phyloP scores from a whole-genome alignment of 1,140 invertebrate genomes.

The Parapsyche elsis region DNA sequence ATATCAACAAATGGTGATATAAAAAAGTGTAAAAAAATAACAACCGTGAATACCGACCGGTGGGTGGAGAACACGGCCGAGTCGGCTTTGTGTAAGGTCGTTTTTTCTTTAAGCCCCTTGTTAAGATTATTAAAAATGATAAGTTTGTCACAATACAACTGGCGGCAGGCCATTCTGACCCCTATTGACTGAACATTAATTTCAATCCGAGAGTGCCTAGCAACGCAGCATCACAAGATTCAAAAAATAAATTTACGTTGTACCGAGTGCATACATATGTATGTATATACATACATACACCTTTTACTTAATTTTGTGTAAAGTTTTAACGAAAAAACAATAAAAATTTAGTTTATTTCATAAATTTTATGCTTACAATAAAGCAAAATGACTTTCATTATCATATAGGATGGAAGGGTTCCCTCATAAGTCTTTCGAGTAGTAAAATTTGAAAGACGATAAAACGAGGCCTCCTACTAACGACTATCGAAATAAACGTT shows the following conservation, averaged over 20 bases:
- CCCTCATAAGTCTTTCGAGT: constrained; percentile 3
- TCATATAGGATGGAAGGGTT: too few relatives aligned
- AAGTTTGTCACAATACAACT: constrained; percentile 56
- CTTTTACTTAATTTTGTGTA: neutral
- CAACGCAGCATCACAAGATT: neutral
- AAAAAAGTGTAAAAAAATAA: constrained; percentile 40
- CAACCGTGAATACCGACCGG: constrained; percentile 45
- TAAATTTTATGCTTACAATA: too few relatives aligned
- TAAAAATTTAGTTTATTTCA: too few relatives aligned
- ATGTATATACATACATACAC: neutral
- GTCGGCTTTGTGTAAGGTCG: constrained; percentile 44
- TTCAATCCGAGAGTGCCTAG: constrained; percentile 47
- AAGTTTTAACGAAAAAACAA: neutral
- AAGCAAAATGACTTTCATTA: too few relatives aligned
- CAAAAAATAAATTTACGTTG: too few relatives aligned
- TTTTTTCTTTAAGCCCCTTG: constrained; percentile 54
- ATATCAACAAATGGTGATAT: constrained; percentile 19
- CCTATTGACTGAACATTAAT: constrained; percentile 55
- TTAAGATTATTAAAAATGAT: constrained; percentile 57
- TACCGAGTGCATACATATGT: constrained; percentile 5
- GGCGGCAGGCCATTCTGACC: constrained; percentile 53
- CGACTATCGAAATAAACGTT: constrained; percentile 44
- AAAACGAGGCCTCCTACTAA: constrained; percentile 49
- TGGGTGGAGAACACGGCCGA: constrained; percentile 32
- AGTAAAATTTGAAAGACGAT: constrained; percentile 48